A percentile compares a stretch with the other conserved stretches of the same genome.
Evolutionary conservation across 2,888 invertebrate species (phyloP).

Genomic region (Vannuccia rotundouncinata): DNA sequence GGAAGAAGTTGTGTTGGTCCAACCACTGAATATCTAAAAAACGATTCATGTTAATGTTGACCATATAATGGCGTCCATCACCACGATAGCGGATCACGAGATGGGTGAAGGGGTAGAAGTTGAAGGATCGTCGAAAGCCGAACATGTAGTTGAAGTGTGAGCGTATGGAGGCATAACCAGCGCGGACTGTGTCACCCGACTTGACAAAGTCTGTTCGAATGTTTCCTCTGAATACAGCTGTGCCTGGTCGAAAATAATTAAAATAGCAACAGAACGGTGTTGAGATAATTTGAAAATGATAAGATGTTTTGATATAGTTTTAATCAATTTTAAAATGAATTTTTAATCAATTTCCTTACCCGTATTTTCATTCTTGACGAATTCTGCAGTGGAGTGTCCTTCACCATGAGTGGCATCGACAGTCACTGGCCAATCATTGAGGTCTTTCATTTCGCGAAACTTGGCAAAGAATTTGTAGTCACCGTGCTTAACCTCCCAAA

Average conservation of each 20-base stretch:
- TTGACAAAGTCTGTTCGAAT: constrained; percentile 64
- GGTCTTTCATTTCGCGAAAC: too few relatives aligned
- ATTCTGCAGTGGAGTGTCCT: constrained; percentile 66
- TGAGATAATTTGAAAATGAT: too few relatives aligned
- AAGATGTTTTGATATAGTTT: too few relatives aligned
- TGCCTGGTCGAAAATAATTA: too few relatives aligned
- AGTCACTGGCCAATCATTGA: constrained; percentile 68
- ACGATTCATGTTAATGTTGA: constrained; percentile 60
- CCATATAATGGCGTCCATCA: constrained; percentile 81
- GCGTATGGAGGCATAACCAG: constrained; percentile 76
- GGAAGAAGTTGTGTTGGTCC: constrained; percentile 74
- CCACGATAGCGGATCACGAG: constrained; percentile 75
- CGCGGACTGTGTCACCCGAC: constrained; percentile 70
- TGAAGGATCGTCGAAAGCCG: constrained; percentile 62
- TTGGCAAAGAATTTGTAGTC: too few relatives aligned
- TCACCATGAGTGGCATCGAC: constrained; percentile 73
- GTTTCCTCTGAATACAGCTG: constrained; percentile 54
- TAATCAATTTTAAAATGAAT: too few relatives aligned
- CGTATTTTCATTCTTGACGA: too few relatives aligned
- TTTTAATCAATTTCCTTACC: too few relatives aligned
- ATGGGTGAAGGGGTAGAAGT: constrained; percentile 73
- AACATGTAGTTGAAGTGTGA: constrained; percentile 60
- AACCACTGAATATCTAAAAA: constrained; percentile 79
- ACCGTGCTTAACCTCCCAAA: too few relatives aligned
- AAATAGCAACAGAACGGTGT: too few relatives aligned